phyloP scores from a whole-genome alignment of 2,888 invertebrate genomes.

The Syritta pipiens region DNA sequence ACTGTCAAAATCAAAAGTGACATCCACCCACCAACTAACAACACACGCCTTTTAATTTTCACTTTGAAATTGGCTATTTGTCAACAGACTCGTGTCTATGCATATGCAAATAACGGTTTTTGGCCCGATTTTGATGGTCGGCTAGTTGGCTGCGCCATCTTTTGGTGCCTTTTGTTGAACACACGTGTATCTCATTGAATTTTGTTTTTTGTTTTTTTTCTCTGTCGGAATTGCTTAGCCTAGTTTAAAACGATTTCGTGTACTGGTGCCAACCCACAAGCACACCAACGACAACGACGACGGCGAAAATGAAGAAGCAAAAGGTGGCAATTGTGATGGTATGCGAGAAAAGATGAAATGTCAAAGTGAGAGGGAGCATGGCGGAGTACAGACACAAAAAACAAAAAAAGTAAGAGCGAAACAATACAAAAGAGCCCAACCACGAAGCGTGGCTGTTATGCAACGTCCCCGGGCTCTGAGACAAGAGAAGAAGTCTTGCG shows the following conservation, averaged over 20 bases:
- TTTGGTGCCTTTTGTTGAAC: not conserved
- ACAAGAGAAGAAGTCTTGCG: conserved; percentile 32
- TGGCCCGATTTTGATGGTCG: not conserved
- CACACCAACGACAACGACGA: not conserved
- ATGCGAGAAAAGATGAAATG: conserved; percentile 24
- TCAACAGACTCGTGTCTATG: conserved; percentile 28
- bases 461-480: conserved; percentile 8
- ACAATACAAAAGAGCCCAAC: conserved; percentile 33
- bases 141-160: not conserved
- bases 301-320: not conserved
- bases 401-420: conserved; percentile 38
- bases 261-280: not conserved
- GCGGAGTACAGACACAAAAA: not conserved
- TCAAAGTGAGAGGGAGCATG: conserved; percentile 13
- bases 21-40: too few species aligned
- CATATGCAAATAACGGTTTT: conserved; percentile 26
- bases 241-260: conserved; percentile 2
- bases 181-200: conserved; percentile 6
- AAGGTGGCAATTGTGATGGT: too few species aligned
- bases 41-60: conserved; percentile 29
- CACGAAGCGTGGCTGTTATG: conserved; percentile 23
- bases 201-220: too few species aligned
- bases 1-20: not conserved
- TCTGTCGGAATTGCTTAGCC: conserved; percentile 1
- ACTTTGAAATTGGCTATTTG: conserved; percentile 40